A percentile compares a stretch with the other conserved stretches of the same genome.
These are phyloP conservation scores for Psylliodes chrysocephalus DNA, from an alignment of 2,888 invertebrate species.

Conservation along the genomic window DNA sequence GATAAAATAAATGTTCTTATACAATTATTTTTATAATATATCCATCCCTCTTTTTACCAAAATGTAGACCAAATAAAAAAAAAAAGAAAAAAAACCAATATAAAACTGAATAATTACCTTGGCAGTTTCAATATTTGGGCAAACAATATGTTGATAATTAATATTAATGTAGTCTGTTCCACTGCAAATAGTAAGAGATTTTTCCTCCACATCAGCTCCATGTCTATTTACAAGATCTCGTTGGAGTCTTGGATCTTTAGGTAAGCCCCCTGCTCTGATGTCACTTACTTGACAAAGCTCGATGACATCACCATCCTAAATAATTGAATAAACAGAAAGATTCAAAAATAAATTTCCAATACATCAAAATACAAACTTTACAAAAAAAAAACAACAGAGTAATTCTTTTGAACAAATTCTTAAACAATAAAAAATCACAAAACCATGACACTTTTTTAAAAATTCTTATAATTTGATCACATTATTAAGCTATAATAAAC, in stretches of 20 bases:
- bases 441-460: no score
- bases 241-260: conserved; percentile 87
- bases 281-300: conserved; percentile 99
- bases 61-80: not conserved
- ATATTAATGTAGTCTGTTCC: conserved; percentile 99
- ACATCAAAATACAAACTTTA: no score
- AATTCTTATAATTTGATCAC: no score
- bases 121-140: conserved; percentile 91
- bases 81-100: conserved; percentile 3
- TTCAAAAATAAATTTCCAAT: no score
- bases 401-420: no score
- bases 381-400: no score
- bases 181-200: conserved; percentile 96
- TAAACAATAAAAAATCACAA: no score
- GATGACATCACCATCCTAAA: conserved; percentile 97
- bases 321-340: conserved; percentile 53
- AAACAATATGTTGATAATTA: conserved; percentile 96
- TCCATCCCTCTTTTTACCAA: not conserved
- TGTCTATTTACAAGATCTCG: conserved; percentile 82
- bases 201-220: conserved; percentile 85
- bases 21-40: not conserved
- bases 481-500: no score
- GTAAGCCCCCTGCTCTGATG: conserved; percentile 91
- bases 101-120: conserved; percentile 73
- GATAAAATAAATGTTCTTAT: not conserved